Evolutionary conservation across 1,140 invertebrate species (phyloP).

Genomic region (Ostrea denselamellosa): DNA sequence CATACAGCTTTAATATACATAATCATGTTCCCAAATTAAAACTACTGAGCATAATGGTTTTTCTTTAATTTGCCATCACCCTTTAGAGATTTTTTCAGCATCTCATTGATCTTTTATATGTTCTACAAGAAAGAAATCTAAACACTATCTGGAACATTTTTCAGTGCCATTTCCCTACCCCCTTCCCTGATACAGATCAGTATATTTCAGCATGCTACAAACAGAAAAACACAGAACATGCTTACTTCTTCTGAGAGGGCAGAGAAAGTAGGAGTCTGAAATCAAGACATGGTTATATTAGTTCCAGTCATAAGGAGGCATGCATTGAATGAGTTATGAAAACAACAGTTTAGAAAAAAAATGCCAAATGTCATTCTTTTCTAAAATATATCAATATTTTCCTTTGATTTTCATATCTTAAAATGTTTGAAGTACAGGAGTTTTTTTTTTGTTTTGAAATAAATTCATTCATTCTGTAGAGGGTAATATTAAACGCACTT

Average conservation of each 20-base stretch:
- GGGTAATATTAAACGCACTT: too few relatives aligned
- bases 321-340: neutral
- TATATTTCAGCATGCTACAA: neutral
- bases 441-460: too few relatives aligned
- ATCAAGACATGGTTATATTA: constrained; percentile 41
- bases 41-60: neutral
- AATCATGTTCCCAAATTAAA: neutral
- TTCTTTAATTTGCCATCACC: neutral
- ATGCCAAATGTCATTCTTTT: neutral
- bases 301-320: neutral
- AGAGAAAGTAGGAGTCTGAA: constrained; percentile 46
- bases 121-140: neutral
- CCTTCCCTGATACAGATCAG: too few relatives aligned
- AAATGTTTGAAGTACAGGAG: too few relatives aligned
- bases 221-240: constrained; percentile 37
- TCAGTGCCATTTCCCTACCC: neutral
- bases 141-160: neutral
- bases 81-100: neutral
- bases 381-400: neutral
- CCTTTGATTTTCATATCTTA: neutral
- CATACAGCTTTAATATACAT: too few relatives aligned
- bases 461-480: too few relatives aligned
- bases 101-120: neutral
- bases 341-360: neutral
- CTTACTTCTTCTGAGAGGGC: constrained; percentile 63